phyloP scores from a whole-genome alignment of 1,140 invertebrate species.

The Zaprionus nigranus region DNA sequence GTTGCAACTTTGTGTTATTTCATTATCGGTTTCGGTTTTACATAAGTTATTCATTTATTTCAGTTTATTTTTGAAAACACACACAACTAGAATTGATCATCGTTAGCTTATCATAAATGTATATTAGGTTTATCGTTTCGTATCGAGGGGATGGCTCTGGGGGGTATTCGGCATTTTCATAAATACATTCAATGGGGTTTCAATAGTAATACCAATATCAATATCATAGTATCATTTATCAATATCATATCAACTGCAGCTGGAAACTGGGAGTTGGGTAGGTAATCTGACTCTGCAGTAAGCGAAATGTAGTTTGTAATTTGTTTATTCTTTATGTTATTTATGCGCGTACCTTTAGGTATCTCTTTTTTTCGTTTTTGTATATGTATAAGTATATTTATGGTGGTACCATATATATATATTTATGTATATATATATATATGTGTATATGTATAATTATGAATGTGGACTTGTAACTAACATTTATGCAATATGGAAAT shows the following conservation, averaged over 20 bases:
- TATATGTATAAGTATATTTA: slow-evolving; percentile 3
- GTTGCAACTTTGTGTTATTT: slow-evolving; percentile 25
- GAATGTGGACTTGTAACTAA: slow-evolving; percentile 66
- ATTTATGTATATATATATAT: slow-evolving; percentile 21
- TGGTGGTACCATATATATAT: slow-evolving; percentile 11
- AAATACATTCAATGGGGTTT: slow-evolving; percentile 2
- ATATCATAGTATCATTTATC: slow-evolving; percentile 39
- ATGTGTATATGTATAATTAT: slow-evolving; percentile 41
- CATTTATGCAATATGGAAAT: slow-evolving; percentile 77
- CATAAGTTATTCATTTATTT: not conserved
- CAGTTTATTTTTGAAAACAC: slow-evolving; percentile 27
- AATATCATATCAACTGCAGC: slow-evolving; percentile 44
- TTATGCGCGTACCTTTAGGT: slow-evolving; percentile 12
- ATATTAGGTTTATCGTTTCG: slow-evolving; percentile 37
- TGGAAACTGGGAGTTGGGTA: not conserved
- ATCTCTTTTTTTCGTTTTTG: not conserved
- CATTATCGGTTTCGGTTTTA: slow-evolving; percentile 42
- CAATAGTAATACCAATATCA: slow-evolving; percentile 19
- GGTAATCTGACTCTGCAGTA: not conserved
- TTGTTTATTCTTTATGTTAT: slow-evolving; percentile 14
- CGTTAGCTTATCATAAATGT: slow-evolving; percentile 51
- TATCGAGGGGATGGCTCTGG: slow-evolving; percentile 1
- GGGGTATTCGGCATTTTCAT: too few relatives aligned
- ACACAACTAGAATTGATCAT: slow-evolving; percentile 66
- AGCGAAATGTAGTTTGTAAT: slow-evolving; percentile 27